A percentile compares a stretch with the other conserved stretches of the same genome.
Conservation (phyloP, 2,888 invertebrate genomes). For the Brachylomia viminalis region DNA sequence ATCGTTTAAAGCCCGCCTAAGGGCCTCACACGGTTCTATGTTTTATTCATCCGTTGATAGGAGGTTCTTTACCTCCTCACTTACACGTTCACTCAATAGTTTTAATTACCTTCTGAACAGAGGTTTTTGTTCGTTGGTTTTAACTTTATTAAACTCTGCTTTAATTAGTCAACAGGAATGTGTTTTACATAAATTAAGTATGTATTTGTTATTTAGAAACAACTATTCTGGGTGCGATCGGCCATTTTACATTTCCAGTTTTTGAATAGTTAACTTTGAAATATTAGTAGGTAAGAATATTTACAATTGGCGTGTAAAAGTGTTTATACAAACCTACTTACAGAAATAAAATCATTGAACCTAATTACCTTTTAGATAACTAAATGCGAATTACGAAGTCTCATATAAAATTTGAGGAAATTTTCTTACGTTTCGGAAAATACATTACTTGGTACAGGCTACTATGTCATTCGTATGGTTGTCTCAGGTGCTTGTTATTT, state of each 20-base stretch:
- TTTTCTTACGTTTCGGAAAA: no score
- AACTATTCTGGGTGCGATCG: slow-evolving; percentile 2
- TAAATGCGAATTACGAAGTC: no score
- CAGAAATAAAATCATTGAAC: no score
- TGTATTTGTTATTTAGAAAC: slow-evolving; percentile 11
- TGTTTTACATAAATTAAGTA: slow-evolving; percentile 32
- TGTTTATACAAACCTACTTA: no score
- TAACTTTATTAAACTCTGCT: slow-evolving; percentile 47
- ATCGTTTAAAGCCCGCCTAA: slow-evolving; percentile 42
- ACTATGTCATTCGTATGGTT: no score
- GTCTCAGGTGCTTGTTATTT: no score
- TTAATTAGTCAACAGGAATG: slow-evolving; percentile 47
- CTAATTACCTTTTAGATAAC: no score
- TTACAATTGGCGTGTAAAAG: no score
- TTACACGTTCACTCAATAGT: slow-evolving; percentile 74
- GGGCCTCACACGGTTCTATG: slow-evolving; percentile 76
- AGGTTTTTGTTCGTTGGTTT: slow-evolving; percentile 68
- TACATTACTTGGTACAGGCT: no score
- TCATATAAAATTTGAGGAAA: no score
- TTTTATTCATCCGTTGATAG: slow-evolving; percentile 81
- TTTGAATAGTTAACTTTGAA: no score
- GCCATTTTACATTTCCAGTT: background rate
- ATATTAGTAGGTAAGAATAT: no score
- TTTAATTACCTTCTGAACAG: slow-evolving; percentile 80
- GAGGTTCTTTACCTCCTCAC: slow-evolving; percentile 75